A percentile compares a stretch with the other conserved stretches of the same genome.
These are phyloP conservation scores for Hapalemur alaotrensis DNA, from an alignment of 2,797 vertebrate species.

Conservation along the genomic window DNA sequence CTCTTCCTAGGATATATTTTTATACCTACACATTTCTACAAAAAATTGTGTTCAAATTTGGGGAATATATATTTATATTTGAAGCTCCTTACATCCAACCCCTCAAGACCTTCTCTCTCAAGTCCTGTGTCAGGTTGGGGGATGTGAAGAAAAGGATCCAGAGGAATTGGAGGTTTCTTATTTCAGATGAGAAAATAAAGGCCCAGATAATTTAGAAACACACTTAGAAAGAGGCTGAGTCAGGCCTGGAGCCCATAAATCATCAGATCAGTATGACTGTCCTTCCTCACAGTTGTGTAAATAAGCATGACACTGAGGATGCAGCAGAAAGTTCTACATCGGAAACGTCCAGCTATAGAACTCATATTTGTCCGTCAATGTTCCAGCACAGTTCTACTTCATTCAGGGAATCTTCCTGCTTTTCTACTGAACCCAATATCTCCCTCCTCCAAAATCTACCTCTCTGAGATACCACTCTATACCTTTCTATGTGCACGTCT, in stretches of 20 bases:
- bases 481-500: not conserved
- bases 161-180: not conserved
- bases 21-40: not conserved
- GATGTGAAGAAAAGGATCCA: not conserved
- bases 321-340: not conserved
- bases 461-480: not conserved
- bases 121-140: not conserved
- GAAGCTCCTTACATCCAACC: not conserved
- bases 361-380: not conserved
- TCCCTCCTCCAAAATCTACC: not conserved
- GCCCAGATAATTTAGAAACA: not conserved
- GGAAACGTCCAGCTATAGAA: not conserved
- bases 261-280: not conserved
- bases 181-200: not conserved
- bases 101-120: not conserved
- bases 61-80: not conserved
- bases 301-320: not conserved
- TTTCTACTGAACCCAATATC: not conserved
- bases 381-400: not conserved
- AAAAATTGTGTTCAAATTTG: not conserved
- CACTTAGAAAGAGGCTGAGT: not conserved
- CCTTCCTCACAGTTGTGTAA: not conserved
- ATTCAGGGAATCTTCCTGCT: not conserved
- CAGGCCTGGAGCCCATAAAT: not conserved
- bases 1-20: not conserved